phyloP scores from a whole-genome alignment of 2,113 vertebrate species.

The Calonectris borealis region DNA sequence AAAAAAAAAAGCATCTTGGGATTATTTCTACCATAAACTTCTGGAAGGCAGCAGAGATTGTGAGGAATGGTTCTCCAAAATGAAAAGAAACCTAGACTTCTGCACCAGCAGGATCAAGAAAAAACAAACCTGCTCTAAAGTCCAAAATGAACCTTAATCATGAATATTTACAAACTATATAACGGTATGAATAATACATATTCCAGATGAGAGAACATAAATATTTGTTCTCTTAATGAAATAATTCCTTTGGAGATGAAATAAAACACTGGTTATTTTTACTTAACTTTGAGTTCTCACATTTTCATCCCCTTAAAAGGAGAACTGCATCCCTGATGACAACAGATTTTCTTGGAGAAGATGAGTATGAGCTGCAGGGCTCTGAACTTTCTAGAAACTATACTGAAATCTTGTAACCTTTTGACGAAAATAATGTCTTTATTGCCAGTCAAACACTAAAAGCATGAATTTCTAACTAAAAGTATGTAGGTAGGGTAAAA shows the following conservation, averaged over 20 bases:
- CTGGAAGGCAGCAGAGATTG: not conserved
- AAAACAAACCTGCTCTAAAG: not conserved
- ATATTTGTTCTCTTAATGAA: slow-evolving; percentile 26
- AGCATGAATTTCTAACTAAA: not conserved
- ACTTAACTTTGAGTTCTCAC: not conserved
- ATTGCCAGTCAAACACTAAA: not conserved
- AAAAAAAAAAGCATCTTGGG: not conserved
- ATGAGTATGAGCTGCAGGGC: not conserved
- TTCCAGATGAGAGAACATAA: slow-evolving; percentile 27
- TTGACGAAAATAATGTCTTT: not conserved
- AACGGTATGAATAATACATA: slow-evolving; percentile 14
- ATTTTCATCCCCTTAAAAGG: not conserved
- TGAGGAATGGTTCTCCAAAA: not conserved
- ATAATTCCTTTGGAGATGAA: not conserved
- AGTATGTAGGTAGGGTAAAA: not conserved
- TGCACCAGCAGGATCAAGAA: not conserved
- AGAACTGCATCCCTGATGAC: not conserved
- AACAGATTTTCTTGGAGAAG: not conserved
- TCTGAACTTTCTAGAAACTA: not conserved
- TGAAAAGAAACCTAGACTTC: not conserved
- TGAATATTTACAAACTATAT: not conserved
- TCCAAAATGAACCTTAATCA: not conserved
- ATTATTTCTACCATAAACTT: not conserved
- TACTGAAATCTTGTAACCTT: not conserved
- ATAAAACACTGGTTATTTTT: slow-evolving; percentile 1